Conservation (phyloP, 2,797 vertebrate species). For the Rachycentron canadum region DNA sequence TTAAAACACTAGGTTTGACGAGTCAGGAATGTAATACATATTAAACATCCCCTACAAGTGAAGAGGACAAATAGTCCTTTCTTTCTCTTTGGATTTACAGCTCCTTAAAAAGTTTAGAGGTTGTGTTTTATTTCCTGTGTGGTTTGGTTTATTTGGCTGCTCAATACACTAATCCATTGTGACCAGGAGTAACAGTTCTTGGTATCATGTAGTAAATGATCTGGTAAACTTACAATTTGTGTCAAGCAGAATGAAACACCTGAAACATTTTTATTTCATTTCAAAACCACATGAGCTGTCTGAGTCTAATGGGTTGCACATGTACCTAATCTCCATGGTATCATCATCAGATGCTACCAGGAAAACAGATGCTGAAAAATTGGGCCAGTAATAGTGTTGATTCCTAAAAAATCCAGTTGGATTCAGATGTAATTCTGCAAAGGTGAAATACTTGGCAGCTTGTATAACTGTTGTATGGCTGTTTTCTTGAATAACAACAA, state of each 20-base stretch:
- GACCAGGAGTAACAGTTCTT: not conserved
- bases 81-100: not conserved
- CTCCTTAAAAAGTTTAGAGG: not conserved
- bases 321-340: slow-evolving; percentile 1
- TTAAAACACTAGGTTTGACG: not conserved
- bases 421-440: slow-evolving; percentile 9
- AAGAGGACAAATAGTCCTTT: not conserved
- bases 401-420: not conserved
- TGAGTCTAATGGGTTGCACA: slow-evolving; percentile 3
- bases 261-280: slow-evolving; percentile 8
- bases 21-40: not conserved
- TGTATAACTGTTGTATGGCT: not conserved
- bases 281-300: not conserved
- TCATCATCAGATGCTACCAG: not conserved
- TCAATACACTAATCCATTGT: not conserved
- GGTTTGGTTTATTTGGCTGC: not conserved
- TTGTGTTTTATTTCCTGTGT: slow-evolving; percentile 1
- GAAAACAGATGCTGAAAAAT: not conserved
- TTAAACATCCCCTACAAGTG: not conserved
- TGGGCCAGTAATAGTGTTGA: not conserved
- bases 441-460: not conserved
- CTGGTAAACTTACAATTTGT: not conserved
- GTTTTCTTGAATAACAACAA: slow-evolving; percentile 9
- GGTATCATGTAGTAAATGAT: too few relatives aligned
- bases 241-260: not conserved